Base-by-base conservation (phyloP, 2,888 invertebrate species). In the Apodemia hepburni region DNA sequence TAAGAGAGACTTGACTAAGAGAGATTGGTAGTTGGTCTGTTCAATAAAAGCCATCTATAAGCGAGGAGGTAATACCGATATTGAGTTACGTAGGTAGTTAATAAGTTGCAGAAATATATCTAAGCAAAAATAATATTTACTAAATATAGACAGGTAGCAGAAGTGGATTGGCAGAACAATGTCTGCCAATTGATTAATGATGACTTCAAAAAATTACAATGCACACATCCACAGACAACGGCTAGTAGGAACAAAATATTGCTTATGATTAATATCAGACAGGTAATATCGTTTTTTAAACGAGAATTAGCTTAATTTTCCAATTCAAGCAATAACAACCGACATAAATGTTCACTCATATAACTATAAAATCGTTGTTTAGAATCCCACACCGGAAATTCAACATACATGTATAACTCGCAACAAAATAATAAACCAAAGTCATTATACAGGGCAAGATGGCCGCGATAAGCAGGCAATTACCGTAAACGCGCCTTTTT, bases 381-480 rank as follows among this genome's bases (percentile, higher is more conserved):
- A 80, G 79, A 79, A 78, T 72, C 71, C 76, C 71, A 72, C 73
- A 70, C 83, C 87, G 89, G 89, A 88, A 86, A 82, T 78, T 73
- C 74, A 72, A 72, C 80, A 82, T 82, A 85, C 84, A 74, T 77
- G 80, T 76, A 77, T 75, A 79, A 72, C 77, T 78, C 75, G 76
- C 86, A 81, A 83, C 84, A 82, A 86, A 87, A 89, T 89, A 87
- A 89, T 88, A 87, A 89, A 88, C 85, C 82, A 87, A 84, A 88
- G 83, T 87, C 81, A 87, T 90, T 85, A 87, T 87, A 85, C 83
- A 82, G 78, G 82, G 79, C 80, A 74, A 85, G 86, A 87, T 89
- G 78, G 77, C 67, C 63, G 75, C 78, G 89, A 89, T 89, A 88
- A 86, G 77, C 70, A 72, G 75, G 77, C 85, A 81, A 85, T 84